Base-by-base conservation (phyloP, 1,140 invertebrate genomes). In the Megalonaias nervosa region DNA sequence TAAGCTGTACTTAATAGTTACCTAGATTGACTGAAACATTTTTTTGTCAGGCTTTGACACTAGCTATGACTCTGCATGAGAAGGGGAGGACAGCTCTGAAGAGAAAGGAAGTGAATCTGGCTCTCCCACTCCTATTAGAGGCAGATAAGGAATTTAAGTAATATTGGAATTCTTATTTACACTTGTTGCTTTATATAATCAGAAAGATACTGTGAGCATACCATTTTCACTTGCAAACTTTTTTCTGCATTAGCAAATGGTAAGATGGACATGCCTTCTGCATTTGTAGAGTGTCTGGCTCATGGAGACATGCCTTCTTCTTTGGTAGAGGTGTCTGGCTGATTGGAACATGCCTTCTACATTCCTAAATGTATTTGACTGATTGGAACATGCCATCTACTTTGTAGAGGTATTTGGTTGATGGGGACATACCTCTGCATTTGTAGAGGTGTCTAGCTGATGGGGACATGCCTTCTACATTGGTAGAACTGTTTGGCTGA, bases 21-120 rank as follows among this genome's bases (percentile, higher is more conserved):
- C 26, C 1, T 31, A 31, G 2, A 31, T 31, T 31, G 26, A 26
- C 16, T 61, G 1, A 3, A 59, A 17, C 61, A 61, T 60, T 38
- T 12, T 72, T 71, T 58, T 79, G 71, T n/a, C 74, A 93, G 80
- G 92, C 94, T 0, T 87, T 96, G 23, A 92, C 94, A 64, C 92
- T 95, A 14, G 95, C 94, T 0, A 93, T 96, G 91, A 93, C 95
- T 13, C 91, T 95, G 58, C 94, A 96, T 89, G 95, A 96, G 90
- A 94, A 95, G 82, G 95, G 95, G 0, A 90, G 94, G 71, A 89
- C 93, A 23, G 93, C 94, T 1, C 88, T 95, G 79, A 94, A 93
- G 76, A 89, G 91, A 56, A 92, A 93, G 76, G 93, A 95, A 79
- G 94, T 93, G 85, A 90, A 94, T 3, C 92, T 94, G 62, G 94